A percentile compares a stretch with the other conserved stretches of the same genome.
Evolutionary conservation across 1,140 invertebrate genomes (phyloP).

Genomic region (Periplaneta americana): DNA sequence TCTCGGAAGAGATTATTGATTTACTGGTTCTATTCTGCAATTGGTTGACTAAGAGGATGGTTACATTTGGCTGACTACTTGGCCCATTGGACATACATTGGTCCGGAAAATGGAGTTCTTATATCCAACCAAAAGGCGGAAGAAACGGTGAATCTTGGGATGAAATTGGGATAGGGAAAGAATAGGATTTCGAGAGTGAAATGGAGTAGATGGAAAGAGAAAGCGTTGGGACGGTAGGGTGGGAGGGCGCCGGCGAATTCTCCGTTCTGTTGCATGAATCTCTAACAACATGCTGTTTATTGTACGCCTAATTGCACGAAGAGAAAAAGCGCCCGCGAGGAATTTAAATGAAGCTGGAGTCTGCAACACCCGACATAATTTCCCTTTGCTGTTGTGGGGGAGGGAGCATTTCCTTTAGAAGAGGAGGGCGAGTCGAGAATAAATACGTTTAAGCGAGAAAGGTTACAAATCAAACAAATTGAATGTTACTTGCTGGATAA

Average conservation of each 20-base stretch:
- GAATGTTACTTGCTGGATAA: neutral
- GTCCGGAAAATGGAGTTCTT: neutral
- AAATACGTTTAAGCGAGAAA: neutral
- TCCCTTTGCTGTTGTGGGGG: neutral
- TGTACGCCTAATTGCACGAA: neutral
- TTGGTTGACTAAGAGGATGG: too few species aligned
- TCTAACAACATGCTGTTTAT: neutral
- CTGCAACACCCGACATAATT: neutral
- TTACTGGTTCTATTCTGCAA: too few species aligned
- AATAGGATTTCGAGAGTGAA: neutral
- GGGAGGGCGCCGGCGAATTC: neutral
- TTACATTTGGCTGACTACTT: too few species aligned
- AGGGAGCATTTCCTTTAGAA: neutral
- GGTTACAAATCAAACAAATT: neutral
- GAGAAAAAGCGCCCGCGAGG: neutral
- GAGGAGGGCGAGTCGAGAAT: neutral
- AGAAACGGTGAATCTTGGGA: neutral
- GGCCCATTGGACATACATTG: neutral
- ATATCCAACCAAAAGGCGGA: neutral
- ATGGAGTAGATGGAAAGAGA: neutral
- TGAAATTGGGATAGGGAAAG: neutral
- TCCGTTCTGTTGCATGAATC: neutral
- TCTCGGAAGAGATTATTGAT: too few species aligned
- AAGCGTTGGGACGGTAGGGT: too few species aligned
- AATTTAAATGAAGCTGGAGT: neutral